Conservation (phyloP, 37 sponge, comb jelly and placozoan species). For the Mnemiopsis leidyi region DNA sequence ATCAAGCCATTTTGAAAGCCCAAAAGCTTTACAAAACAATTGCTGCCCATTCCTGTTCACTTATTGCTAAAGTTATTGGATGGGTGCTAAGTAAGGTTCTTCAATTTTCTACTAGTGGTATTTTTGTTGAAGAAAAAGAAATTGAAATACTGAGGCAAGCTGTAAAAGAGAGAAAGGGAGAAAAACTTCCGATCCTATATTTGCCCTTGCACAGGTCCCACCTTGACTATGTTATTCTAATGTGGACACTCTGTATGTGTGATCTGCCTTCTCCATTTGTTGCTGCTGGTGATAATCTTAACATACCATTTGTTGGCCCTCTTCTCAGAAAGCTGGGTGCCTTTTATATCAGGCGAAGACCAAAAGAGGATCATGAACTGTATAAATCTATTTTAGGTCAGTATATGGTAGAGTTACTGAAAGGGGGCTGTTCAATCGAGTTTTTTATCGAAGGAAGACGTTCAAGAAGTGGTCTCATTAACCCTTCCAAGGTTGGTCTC, state of each 20-base stretch:
- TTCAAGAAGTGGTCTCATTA: slow-evolving; percentile 53
- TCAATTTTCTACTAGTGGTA: slow-evolving; percentile 41
- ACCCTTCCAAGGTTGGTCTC: slow-evolving; percentile 39
- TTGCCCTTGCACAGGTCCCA: slow-evolving; percentile 42
- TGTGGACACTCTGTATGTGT: slow-evolving; percentile 45
- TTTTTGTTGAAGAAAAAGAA: slow-evolving; percentile 36
- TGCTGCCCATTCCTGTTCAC: slow-evolving; percentile 26
- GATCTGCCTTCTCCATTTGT: slow-evolving; percentile 57
- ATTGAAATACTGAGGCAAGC: slow-evolving; percentile 37
- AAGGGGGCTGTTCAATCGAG: background rate
- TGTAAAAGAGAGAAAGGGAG: background rate
- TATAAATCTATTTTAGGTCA: slow-evolving; percentile 31
- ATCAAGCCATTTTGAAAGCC: background rate
- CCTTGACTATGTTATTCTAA: slow-evolving; percentile 45
- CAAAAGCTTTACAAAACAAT: background rate
- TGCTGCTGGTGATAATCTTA: slow-evolving; percentile 60
- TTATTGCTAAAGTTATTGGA: slow-evolving; percentile 1
- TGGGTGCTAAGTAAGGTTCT: slow-evolving; percentile 39
- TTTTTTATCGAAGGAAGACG: slow-evolving; percentile 40
- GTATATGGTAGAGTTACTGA: slow-evolving; percentile 40
- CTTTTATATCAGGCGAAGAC: slow-evolving; percentile 31
- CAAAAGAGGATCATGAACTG: slow-evolving; percentile 24
- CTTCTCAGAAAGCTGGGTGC: slow-evolving; percentile 46
- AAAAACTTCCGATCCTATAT: slow-evolving; percentile 1
- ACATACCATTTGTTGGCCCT: slow-evolving; percentile 16